Conservation (phyloP, 2,888 invertebrate genomes). For the Polietes domitor region DNA sequence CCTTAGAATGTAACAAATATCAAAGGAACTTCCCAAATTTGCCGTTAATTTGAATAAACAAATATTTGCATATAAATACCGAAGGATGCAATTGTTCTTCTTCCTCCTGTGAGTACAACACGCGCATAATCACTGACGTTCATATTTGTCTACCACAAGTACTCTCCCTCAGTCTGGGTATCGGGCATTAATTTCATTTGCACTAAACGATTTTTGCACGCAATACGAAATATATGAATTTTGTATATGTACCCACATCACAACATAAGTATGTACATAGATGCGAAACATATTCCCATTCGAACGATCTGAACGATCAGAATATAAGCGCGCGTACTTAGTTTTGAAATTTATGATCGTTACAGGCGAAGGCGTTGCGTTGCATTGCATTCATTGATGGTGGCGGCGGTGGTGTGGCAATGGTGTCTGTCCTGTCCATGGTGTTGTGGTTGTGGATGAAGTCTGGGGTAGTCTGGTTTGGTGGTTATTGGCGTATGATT, state of each 20-base stretch:
- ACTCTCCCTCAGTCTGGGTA: neutral
- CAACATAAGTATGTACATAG: constrained; percentile 9
- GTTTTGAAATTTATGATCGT: constrained; percentile 68
- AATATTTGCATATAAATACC: no score
- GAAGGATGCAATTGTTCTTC: no score
- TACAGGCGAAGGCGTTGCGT: constrained; percentile 64
- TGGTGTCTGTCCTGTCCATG: constrained; percentile 34
- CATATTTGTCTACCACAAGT: no score
- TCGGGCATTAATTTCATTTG: constrained; percentile 37
- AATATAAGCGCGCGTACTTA: constrained; percentile 66
- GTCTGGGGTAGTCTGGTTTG: neutral
- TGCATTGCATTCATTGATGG: constrained; percentile 23
- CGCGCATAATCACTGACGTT: no score
- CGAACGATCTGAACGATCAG: constrained; percentile 2
- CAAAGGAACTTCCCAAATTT: no score
- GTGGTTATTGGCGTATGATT: neutral
- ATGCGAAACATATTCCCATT: constrained; percentile 9
- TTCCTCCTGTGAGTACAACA: no score
- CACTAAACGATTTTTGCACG: constrained; percentile 63
- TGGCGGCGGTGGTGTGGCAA: constrained; percentile 23
- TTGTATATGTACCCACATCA: neutral
- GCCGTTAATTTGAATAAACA: no score
- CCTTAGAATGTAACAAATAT: no score
- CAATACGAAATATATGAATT: constrained; percentile 40
- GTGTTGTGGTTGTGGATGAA: constrained; percentile 2